phyloP scores from a whole-genome alignment of 2,113 vertebrate species.

The Misgurnus mizolepis region DNA sequence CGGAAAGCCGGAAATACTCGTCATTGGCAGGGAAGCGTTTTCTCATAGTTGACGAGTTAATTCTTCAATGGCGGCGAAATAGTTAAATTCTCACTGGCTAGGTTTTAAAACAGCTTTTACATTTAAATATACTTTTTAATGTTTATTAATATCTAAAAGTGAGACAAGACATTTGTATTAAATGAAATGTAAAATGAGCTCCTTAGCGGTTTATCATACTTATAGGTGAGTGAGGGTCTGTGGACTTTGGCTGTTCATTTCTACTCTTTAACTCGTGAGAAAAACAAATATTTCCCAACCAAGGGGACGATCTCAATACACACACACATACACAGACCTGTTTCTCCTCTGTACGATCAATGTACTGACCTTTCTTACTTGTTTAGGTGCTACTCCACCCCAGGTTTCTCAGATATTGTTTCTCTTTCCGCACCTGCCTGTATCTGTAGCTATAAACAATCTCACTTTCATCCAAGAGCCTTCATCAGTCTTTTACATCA shows the following conservation, averaged over 20 bases:
- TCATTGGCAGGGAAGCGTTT: too few relatives aligned
- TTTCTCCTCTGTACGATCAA: neutral
- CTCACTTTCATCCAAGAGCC: neutral
- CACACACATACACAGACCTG: neutral
- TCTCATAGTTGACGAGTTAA: too few relatives aligned
- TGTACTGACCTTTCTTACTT: slow-evolving; percentile 1
- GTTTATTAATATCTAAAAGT: too few relatives aligned
- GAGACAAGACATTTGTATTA: neutral
- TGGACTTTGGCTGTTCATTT: slow-evolving; percentile 12
- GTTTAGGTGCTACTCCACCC: neutral
- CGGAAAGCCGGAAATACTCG: too few relatives aligned
- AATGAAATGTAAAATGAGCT: neutral
- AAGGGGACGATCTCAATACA: neutral
- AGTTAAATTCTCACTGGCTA: too few relatives aligned
- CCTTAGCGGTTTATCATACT: neutral
- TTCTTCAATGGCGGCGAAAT: too few relatives aligned
- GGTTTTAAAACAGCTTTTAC: too few relatives aligned
- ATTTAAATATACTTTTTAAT: too few relatives aligned
- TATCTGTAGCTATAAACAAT: neutral
- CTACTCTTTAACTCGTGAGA: neutral
- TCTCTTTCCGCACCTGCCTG: neutral
- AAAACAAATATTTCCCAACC: slow-evolving; percentile 36
- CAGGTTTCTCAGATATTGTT: neutral
- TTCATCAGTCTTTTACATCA: neutral
- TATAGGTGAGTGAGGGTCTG: neutral